A percentile compares a stretch with the other conserved stretches of the same genome.
Conservation (phyloP, 2,888 invertebrate species). For the Cabera pusaria region DNA sequence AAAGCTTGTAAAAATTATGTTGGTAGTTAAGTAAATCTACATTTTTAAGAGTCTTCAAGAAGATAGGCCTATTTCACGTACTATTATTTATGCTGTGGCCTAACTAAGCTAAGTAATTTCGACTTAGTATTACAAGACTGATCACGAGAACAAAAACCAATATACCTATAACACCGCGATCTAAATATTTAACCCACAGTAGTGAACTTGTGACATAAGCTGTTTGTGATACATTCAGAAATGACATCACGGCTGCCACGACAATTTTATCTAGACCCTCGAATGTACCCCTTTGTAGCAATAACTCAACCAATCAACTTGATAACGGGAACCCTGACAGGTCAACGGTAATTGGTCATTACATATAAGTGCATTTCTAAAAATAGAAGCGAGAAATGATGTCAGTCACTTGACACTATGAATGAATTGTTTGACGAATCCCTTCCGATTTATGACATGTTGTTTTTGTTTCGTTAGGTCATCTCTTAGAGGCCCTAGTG, state of each 20-base stretch:
- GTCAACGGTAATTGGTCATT: constrained; percentile 29
- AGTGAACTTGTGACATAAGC: constrained; percentile 48
- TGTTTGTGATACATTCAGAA: constrained; percentile 20
- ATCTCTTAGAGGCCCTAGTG: no score
- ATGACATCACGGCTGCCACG: constrained; percentile 66
- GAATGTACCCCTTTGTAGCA: constrained; percentile 10
- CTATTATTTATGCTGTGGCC: no score
- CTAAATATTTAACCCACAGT: constrained; percentile 42
- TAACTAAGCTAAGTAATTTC: no score
- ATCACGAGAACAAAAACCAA: no score
- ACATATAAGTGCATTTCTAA: constrained; percentile 64
- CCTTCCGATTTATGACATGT: background rate
- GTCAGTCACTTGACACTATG: constrained; percentile 38
- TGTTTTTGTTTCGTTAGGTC: constrained; percentile 4
- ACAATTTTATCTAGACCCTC: constrained; percentile 47
- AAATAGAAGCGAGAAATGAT: constrained; percentile 63
- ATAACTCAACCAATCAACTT: constrained; percentile 33
- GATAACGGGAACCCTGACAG: constrained; percentile 47
- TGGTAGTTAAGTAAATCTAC: no score
- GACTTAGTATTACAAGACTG: no score
- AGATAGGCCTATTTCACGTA: no score
- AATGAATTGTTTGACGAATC: background rate
- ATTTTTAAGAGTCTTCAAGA: no score
- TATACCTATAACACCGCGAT: constrained; percentile 27
- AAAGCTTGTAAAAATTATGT: no score